Percentiles rank a stretch among this genome's conserved stretches.
phyloP scores from a whole-genome alignment of 2,888 invertebrate genomes.

The Callosobruchus maculatus region DNA sequence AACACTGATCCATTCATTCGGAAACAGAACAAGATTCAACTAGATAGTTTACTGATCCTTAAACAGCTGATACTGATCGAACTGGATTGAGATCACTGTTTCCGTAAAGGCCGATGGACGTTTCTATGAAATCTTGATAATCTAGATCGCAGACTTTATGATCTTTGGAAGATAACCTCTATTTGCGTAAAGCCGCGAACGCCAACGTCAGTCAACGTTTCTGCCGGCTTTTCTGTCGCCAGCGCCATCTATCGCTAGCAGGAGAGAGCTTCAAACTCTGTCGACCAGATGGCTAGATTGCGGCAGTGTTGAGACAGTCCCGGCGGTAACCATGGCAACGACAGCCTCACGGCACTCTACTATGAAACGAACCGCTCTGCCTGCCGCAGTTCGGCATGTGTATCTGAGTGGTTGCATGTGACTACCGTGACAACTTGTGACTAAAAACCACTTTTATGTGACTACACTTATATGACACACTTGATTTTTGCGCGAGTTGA shows the following conservation, averaged over 20 bases:
- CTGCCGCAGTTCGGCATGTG: conserved; percentile 15
- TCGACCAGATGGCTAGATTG: conserved; percentile 24
- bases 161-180: no score
- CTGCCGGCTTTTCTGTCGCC: neutral
- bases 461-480: neutral
- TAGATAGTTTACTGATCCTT: no score
- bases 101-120: no score
- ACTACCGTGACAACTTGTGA: neutral
- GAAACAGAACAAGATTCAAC: no score
- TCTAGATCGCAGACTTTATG: no score
- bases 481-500: neutral
- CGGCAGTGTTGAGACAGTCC: conserved; percentile 19
- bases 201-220: no score
- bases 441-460: neutral
- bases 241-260: neutral
- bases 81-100: no score
- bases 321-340: conserved; percentile 37
- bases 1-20: no score
- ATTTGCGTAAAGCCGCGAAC: no score
- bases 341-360: conserved; percentile 31
- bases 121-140: no score
- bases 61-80: no score
- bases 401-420: neutral
- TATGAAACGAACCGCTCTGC: conserved; percentile 51
- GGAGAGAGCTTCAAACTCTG: neutral